Percentiles rank a stretch among this genome's conserved stretches.
Evolutionary conservation across 2,797 vertebrate genomes (phyloP).

Genomic region (Epinephelus coioides): DNA sequence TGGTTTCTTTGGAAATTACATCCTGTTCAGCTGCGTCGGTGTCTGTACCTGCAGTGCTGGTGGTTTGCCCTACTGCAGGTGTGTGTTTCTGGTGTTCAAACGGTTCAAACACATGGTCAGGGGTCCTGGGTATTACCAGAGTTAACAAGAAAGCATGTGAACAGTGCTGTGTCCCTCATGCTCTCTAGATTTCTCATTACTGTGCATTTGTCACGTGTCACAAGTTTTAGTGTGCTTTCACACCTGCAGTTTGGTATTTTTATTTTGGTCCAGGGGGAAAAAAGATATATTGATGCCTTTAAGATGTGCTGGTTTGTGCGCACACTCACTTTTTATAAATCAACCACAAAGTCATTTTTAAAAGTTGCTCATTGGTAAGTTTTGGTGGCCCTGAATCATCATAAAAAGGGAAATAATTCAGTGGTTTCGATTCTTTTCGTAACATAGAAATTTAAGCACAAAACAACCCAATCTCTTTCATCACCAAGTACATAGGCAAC

Average conservation of each 20-base stretch:
- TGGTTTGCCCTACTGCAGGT: conserved; percentile 26
- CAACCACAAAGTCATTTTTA: neutral
- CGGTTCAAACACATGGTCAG: conserved; percentile 36
- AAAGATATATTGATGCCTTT: neutral
- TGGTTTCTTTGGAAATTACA: conserved; percentile 54
- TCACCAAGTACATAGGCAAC: conserved; percentile 7
- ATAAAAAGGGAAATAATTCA: neutral
- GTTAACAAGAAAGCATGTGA: conserved; percentile 51
- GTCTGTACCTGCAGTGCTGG: conserved; percentile 9
- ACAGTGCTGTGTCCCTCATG: neutral
- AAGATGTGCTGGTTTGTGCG: no score
- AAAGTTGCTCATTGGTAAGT: neutral
- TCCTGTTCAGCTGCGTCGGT: neutral
- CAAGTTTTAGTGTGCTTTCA: neutral
- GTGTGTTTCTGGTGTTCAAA: conserved; percentile 26
- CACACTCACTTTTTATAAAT: neutral
- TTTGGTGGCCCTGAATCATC: neutral
- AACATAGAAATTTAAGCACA: neutral
- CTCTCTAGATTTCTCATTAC: neutral
- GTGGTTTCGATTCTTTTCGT: neutral
- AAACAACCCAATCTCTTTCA: neutral
- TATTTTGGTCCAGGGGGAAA: neutral
- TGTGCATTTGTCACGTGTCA: neutral
- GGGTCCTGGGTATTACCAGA: conserved; percentile 34
- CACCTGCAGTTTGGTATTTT: neutral